Conservation (phyloP, 2,888 invertebrate genomes). For the Lacanobia wlatinum region DNA sequence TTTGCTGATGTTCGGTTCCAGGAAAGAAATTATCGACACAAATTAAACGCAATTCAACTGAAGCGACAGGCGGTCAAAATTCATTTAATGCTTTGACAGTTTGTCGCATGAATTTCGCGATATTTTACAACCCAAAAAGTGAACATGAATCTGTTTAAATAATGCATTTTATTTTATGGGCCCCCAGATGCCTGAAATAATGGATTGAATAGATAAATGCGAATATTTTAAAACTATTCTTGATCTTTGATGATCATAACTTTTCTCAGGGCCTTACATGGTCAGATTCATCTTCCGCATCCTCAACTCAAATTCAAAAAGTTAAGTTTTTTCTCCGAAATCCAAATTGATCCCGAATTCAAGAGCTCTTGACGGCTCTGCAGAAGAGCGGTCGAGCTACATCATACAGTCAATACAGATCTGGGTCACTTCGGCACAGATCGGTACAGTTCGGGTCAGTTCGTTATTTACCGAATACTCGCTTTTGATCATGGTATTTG, state of each 20-base stretch:
- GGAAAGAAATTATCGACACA: no score
- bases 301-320: neutral
- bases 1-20: no score
- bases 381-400: slow-evolving; percentile 51
- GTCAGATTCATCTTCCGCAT: slow-evolving; percentile 9
- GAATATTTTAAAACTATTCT: no score
- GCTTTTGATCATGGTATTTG: slow-evolving; percentile 40
- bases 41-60: no score
- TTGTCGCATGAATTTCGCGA: neutral
- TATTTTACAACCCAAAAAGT: neutral
- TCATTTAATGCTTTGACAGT: no score
- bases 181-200: no score
- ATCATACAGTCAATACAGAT: slow-evolving; percentile 59
- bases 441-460: slow-evolving; percentile 38
- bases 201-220: no score
- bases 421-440: slow-evolving; percentile 54
- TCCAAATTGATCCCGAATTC: slow-evolving; percentile 23
- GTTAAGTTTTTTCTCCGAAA: slow-evolving; percentile 17
- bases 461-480: slow-evolving; percentile 58
- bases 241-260: no score
- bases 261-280: neutral
- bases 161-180: no score
- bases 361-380: slow-evolving; percentile 41
- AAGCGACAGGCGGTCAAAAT: no score
- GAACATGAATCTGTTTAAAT: neutral